phyloP scores from a whole-genome alignment of 2,797 vertebrate species.

The Lagorchestes hirsutus region DNA sequence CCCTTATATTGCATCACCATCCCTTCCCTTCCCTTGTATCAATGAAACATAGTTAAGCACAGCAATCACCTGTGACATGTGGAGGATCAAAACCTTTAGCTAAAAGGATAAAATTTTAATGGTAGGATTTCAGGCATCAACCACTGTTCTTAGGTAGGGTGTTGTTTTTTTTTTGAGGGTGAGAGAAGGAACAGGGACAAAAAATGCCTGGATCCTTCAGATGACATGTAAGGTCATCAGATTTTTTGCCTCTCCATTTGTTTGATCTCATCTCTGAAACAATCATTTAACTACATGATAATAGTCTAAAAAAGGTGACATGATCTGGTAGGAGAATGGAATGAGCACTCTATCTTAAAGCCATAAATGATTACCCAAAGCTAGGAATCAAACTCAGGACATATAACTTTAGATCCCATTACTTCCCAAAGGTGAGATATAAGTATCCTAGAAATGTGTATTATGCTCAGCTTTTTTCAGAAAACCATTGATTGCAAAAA shows the following conservation, averaged over 20 bases:
- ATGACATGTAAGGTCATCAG: not conserved
- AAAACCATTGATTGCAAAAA: not conserved
- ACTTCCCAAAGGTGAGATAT: not conserved
- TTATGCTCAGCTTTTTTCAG: not conserved
- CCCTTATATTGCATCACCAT: not conserved
- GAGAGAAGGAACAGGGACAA: not conserved
- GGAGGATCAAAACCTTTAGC: not conserved
- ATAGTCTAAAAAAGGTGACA: not conserved
- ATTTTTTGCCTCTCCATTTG: not conserved
- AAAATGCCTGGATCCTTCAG: not conserved
- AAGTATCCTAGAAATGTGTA: not conserved
- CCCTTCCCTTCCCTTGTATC: not conserved
- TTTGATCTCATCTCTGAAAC: not conserved
- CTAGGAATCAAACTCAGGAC: not conserved
- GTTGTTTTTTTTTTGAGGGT: not conserved
- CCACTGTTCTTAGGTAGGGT: not conserved
- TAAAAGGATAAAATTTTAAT: conserved; percentile 6
- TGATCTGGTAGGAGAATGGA: not conserved
- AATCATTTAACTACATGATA: not conserved
- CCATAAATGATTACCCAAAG: not conserved
- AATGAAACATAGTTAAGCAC: not conserved
- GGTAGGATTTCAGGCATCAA: not conserved
- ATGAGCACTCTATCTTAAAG: not conserved
- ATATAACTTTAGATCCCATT: not conserved
- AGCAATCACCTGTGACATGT: not conserved